Evolutionary conservation across 2,888 invertebrate species (phyloP).

Genomic region (Tryphoninae sp.): DNA sequence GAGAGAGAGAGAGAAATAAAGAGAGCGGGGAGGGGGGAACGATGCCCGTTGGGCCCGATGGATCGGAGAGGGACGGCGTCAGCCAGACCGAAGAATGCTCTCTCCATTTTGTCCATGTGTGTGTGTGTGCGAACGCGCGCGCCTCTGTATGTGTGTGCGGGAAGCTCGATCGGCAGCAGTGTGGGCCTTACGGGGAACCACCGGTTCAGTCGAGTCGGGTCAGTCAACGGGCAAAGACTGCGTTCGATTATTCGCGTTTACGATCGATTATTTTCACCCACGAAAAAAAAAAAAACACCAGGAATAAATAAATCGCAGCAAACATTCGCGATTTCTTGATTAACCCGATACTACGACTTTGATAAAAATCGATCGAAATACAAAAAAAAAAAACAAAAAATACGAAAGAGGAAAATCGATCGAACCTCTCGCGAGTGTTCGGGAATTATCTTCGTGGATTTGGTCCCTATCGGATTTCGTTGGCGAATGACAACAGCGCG

Average conservation of each 20-base stretch:
- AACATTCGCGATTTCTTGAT: background rate
- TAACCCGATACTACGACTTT: background rate
- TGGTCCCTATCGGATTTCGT: too few species aligned
- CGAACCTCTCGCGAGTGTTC: background rate
- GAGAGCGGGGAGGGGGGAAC: constrained; percentile 33
- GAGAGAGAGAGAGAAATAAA: constrained; percentile 15
- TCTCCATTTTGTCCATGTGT: constrained; percentile 44
- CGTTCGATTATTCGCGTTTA: constrained; percentile 44
- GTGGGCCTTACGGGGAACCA: constrained; percentile 65
- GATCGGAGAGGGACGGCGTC: constrained; percentile 78
- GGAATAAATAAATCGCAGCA: background rate
- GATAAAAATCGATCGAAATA: background rate
- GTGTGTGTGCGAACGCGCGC: constrained; percentile 24
- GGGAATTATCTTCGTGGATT: too few species aligned
- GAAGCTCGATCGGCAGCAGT: constrained; percentile 48
- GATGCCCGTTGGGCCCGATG: constrained; percentile 76
- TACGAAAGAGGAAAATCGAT: background rate
- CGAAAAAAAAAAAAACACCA: background rate
- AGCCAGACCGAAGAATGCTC: constrained; percentile 71
- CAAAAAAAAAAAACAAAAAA: too few species aligned
- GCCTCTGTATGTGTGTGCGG: constrained; percentile 41
- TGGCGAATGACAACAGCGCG: background rate
- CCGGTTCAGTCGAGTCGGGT: constrained; percentile 79
- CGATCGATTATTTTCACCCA: background rate
- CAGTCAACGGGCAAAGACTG: constrained; percentile 77